A percentile compares a stretch with the other conserved stretches of the same genome.
Conservation (phyloP, 2,797 vertebrate genomes). For the Sebastes trivittatus region DNA sequence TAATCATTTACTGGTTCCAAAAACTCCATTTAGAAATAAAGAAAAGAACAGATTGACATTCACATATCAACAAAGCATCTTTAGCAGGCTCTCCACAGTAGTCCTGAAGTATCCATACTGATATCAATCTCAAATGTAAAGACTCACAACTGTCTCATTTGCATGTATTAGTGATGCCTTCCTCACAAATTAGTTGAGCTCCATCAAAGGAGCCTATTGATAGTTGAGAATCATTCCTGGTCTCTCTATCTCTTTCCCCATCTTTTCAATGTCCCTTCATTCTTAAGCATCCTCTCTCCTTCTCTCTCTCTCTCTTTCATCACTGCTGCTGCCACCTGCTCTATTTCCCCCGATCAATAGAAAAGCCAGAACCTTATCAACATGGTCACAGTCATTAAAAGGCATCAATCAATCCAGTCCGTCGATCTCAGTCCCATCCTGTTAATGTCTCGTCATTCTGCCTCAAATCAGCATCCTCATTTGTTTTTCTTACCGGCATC, state of each 20-base stretch:
- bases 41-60: slow-evolving; percentile 7
- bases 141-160: slow-evolving; percentile 30
- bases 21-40: slow-evolving; percentile 3
- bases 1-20: background rate
- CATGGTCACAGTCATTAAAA: slow-evolving; percentile 48
- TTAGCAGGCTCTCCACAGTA: background rate
- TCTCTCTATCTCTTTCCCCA: slow-evolving; percentile 26
- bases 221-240: slow-evolving; percentile 32
- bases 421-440: slow-evolving; percentile 41
- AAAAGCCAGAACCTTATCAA: slow-evolving; percentile 67
- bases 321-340: slow-evolving; percentile 62
- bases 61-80: background rate
- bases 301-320: slow-evolving; percentile 50
- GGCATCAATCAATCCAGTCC: slow-evolving; percentile 48
- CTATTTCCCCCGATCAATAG: slow-evolving; percentile 54
- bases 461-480: slow-evolving; percentile 52
- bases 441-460: slow-evolving; percentile 42
- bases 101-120: slow-evolving; percentile 1
- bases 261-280: slow-evolving; percentile 43
- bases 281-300: slow-evolving; percentile 52
- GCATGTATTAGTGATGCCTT: slow-evolving; percentile 51
- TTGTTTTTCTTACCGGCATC: slow-evolving; percentile 65
- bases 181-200: slow-evolving; percentile 47
- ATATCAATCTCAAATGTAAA: background rate
- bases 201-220: slow-evolving; percentile 72